A percentile compares a stretch with the other conserved stretches of the same genome.
These are phyloP conservation scores for Odocoileus virginianus DNA, from an alignment of 2,113 vertebrate species.

Conservation along the genomic window DNA sequence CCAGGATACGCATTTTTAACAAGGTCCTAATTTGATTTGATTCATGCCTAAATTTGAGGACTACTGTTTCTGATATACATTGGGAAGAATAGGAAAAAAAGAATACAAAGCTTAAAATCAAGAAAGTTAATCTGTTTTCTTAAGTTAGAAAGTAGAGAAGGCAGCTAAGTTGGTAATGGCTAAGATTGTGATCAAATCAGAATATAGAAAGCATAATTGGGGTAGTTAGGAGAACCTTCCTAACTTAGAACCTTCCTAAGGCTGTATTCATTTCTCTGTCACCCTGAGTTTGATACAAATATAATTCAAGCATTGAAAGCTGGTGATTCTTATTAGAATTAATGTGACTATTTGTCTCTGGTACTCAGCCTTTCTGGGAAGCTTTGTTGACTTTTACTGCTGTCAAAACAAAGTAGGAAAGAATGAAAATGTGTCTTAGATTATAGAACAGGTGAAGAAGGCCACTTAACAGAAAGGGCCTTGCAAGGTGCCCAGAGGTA, in stretches of 20 bases:
- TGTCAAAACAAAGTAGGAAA: neutral
- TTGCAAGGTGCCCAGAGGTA: neutral
- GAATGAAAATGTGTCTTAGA: constrained; percentile 16
- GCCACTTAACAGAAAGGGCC: neutral
- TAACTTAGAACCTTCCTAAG: neutral
- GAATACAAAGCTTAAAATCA: neutral
- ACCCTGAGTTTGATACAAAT: neutral
- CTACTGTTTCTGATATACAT: neutral
- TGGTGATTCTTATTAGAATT: neutral
- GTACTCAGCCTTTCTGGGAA: neutral
- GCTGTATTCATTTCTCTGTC: neutral
- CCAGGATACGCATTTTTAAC: neutral
- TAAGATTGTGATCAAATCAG: neutral
- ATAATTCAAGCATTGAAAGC: neutral
- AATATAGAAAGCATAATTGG: neutral
- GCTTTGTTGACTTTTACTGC: neutral
- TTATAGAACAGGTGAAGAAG: neutral
- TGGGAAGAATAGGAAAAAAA: neutral
- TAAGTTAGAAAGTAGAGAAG: neutral
- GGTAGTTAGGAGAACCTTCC: neutral
- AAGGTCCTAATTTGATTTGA: neutral
- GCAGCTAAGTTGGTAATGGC: neutral
- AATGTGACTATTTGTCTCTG: neutral
- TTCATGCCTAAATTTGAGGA: neutral
- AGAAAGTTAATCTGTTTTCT: neutral